Evolutionary conservation across 2,888 invertebrate species (phyloP).

Genomic region (Himalopsyche japonica): DNA sequence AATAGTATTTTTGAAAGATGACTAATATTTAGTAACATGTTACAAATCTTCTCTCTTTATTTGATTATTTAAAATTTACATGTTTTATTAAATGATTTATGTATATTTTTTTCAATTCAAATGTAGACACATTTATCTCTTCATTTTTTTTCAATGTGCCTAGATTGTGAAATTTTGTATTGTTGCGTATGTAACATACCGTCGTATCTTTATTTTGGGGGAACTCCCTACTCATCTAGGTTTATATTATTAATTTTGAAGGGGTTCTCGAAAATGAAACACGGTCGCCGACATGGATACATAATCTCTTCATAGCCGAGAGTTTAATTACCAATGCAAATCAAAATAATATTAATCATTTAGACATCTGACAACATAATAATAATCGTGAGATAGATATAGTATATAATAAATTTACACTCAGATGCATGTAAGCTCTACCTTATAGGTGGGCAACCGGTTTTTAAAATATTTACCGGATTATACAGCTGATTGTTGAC

Average conservation of each 20-base stretch:
- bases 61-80: background rate
- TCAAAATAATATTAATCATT: background rate
- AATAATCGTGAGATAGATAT: background rate
- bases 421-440: too few relatives aligned
- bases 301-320: background rate
- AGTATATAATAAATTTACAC: too few relatives aligned
- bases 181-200: background rate
- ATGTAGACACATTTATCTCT: background rate
- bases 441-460: too few relatives aligned
- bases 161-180: background rate
- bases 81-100: background rate
- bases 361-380: background rate
- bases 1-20: too few relatives aligned
- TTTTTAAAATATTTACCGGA: too few relatives aligned
- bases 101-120: background rate
- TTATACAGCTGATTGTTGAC: too few relatives aligned
- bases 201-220: background rate
- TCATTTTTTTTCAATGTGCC: background rate
- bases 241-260: slow-evolving; percentile 1
- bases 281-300: slow-evolving; percentile 9
- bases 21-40: background rate
- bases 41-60: background rate
- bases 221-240: background rate
- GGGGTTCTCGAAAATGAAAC: background rate
- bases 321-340: background rate